Evolutionary conservation across 1,140 invertebrate genomes (phyloP).

Genomic region (Pararge aegeria): DNA sequence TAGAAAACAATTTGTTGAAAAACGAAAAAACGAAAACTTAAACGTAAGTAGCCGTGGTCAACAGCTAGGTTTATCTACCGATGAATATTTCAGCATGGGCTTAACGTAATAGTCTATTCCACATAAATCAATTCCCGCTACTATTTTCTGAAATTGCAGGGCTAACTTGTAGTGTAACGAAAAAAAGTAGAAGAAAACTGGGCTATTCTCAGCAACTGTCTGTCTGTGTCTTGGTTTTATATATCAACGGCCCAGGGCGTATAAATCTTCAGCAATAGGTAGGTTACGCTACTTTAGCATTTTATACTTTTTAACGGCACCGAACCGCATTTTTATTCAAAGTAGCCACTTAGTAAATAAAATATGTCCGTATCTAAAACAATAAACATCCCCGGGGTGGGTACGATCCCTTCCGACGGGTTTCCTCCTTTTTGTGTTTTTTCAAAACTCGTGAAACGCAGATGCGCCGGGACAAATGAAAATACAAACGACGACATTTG

Average conservation of each 20-base stretch:
- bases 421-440: slow-evolving; percentile 54
- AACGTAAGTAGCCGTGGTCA: no score
- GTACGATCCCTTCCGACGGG: slow-evolving; percentile 47
- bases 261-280: slow-evolving; percentile 38
- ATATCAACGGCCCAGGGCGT: not conserved
- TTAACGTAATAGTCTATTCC: no score
- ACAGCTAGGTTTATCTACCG: no score
- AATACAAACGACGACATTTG: slow-evolving; percentile 13
- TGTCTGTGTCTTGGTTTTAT: not conserved
- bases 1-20: no score
- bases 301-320: slow-evolving; percentile 68
- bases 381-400: slow-evolving; percentile 57
- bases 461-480: slow-evolving; percentile 31
- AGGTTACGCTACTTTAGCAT: slow-evolving; percentile 29
- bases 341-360: slow-evolving; percentile 73
- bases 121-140: no score
- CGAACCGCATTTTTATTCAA: slow-evolving; percentile 74
- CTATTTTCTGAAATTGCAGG: no score
- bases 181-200: no score
- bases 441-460: slow-evolving; percentile 37
- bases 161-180: no score
- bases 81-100: no score
- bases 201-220: no score
- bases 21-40: no score
- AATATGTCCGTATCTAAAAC: slow-evolving; percentile 67